Percentiles rank a stretch among this genome's conserved stretches.
Conservation (phyloP, 2,888 invertebrate species). For the Limnephilus rhombicus region DNA sequence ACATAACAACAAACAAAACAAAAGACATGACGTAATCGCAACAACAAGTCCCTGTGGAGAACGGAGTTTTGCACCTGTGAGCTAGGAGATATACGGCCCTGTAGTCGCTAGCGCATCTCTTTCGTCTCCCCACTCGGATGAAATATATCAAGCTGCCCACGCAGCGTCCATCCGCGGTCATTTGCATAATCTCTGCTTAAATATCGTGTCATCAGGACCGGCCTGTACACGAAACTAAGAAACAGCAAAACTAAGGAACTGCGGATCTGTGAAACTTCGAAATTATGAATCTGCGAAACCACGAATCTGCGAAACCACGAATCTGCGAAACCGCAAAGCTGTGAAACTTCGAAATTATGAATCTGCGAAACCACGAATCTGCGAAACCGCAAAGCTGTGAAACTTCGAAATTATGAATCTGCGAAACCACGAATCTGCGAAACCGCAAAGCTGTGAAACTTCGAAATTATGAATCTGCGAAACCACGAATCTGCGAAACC, state of each 20-base stretch:
- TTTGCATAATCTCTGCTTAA: slow-evolving; percentile 65
- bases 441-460: too few relatives aligned
- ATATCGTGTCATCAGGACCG: slow-evolving; percentile 59
- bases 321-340: too few relatives aligned
- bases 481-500: too few relatives aligned
- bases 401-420: too few relatives aligned
- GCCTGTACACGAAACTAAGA: not conserved
- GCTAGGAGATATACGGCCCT: slow-evolving; percentile 61
- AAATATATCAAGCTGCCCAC: slow-evolving; percentile 65
- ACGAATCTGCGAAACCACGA: too few relatives aligned
- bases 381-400: too few relatives aligned
- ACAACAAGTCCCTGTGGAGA: slow-evolving; percentile 46
- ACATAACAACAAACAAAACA: slow-evolving; percentile 2
- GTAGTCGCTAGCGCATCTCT: slow-evolving; percentile 63
- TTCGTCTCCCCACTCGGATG: slow-evolving; percentile 55
- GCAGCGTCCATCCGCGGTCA: slow-evolving; percentile 59
- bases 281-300: too few relatives aligned
- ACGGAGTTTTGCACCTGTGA: slow-evolving; percentile 62
- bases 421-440: too few relatives aligned
- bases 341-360: not conserved
- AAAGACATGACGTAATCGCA: slow-evolving; percentile 7
- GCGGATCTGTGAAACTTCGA: too few relatives aligned
- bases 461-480: too few relatives aligned
- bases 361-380: too few relatives aligned
- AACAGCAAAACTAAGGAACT: not conserved